Conservation (phyloP, 2,888 invertebrate species). For the Sericinus montela region DNA sequence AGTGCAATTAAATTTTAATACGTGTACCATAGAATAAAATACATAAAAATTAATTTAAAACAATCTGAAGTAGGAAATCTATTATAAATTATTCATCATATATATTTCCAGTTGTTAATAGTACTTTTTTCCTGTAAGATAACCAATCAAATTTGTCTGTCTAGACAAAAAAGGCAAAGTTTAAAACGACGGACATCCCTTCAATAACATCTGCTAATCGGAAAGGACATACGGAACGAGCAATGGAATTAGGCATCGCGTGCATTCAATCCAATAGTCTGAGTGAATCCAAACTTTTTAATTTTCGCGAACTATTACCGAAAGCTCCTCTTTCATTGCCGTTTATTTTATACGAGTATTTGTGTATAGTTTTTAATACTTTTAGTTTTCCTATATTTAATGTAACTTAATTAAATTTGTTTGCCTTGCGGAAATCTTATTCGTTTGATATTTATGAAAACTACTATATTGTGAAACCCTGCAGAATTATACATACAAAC, state of each 20-base stretch:
- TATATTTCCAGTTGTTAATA: neutral
- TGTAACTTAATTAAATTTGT: too few species aligned
- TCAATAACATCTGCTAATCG: constrained; percentile 25
- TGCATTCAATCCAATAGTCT: constrained; percentile 47
- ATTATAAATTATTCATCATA: too few species aligned
- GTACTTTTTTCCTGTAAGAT: constrained; percentile 10
- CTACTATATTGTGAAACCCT: too few species aligned
- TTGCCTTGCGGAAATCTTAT: too few species aligned
- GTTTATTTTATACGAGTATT: constrained; percentile 5
- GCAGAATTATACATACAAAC: too few species aligned
- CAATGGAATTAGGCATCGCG: constrained; percentile 48
- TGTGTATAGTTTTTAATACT: neutral
- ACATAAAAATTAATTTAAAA: too few species aligned
- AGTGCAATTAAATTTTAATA: too few species aligned
- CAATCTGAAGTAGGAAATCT: too few species aligned
- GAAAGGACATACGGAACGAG: constrained; percentile 30
- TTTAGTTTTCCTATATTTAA: constrained; percentile 3
- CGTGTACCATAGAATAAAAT: too few species aligned
- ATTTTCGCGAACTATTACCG: constrained; percentile 39
- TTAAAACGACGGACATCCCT: neutral
- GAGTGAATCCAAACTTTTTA: constrained; percentile 44
- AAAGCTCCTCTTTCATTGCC: constrained; percentile 13
- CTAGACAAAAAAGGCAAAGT: constrained; percentile 10
- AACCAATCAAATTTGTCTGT: constrained; percentile 7
- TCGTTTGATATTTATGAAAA: too few species aligned